These are phyloP conservation scores for Empidonax traillii DNA, from an alignment of 2,113 vertebrate species.

Conservation along the genomic window DNA sequence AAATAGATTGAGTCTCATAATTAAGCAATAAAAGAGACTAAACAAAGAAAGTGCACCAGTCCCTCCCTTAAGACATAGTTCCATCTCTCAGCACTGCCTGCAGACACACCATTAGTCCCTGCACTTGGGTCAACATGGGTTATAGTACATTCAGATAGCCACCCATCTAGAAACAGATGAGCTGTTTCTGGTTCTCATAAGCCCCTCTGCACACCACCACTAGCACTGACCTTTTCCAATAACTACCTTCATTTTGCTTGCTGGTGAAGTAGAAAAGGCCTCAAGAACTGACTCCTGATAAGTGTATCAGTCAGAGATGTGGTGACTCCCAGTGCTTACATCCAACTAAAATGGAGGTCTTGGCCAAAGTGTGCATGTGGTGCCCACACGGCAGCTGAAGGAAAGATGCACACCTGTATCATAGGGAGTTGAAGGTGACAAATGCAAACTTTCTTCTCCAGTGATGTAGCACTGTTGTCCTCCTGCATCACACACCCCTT, in stretches of 20 bases:
- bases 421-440: accelerated
- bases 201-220: neutral
- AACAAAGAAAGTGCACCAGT: neutral
- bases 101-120: neutral
- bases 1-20: accelerated
- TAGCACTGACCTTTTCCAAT: neutral
- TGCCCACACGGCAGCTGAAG: neutral
- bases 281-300: accelerated
- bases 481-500: neutral
- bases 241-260: neutral
- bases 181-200: neutral
- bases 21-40: neutral
- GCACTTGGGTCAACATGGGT: neutral
- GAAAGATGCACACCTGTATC: neutral
- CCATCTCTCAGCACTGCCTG: neutral
- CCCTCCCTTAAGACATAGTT: neutral
- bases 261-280: neutral
- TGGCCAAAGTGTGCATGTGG: neutral
- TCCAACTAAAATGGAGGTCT: accelerated
- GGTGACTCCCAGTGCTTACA: neutral
- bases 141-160: neutral
- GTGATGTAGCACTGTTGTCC: neutral
- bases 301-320: neutral
- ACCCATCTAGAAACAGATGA: neutral
- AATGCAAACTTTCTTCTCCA: neutral